These are phyloP conservation scores for Hypomecis atomaria DNA, from an alignment of 2,888 invertebrate genomes.

Conservation along the genomic window DNA sequence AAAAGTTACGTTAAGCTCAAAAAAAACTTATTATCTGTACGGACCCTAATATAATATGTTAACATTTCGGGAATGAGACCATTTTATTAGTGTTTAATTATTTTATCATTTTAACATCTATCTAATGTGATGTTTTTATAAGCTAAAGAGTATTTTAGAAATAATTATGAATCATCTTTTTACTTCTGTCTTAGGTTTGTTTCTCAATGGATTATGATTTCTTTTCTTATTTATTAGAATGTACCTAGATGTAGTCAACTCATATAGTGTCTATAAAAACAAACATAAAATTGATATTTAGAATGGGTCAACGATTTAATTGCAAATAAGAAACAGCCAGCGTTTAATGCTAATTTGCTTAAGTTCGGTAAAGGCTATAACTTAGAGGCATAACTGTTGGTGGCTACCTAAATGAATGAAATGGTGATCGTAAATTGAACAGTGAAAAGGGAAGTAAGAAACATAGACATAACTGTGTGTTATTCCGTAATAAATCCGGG, in stretches of 20 bases:
- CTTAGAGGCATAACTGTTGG: constrained; percentile 9
- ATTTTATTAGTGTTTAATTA: too few species aligned
- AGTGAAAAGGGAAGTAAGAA: constrained; percentile 28
- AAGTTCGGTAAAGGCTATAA: constrained; percentile 12
- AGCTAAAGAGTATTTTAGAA: too few species aligned
- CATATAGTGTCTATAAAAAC: background rate
- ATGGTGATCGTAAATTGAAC: constrained; percentile 18
- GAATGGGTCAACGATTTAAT: constrained; percentile 7
- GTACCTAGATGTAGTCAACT: background rate
- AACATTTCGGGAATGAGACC: too few species aligned
- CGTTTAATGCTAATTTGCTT: constrained; percentile 9
- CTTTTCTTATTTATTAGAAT: background rate
- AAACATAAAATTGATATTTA: constrained; percentile 1
- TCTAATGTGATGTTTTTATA: too few species aligned
- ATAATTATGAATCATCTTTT: too few species aligned
- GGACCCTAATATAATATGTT: too few species aligned
- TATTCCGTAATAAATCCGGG: constrained; percentile 34
- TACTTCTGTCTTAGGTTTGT: too few species aligned
- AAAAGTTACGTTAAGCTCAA: too few species aligned
- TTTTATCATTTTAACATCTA: too few species aligned
- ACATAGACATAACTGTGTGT: constrained; percentile 17
- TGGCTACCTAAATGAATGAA: constrained; percentile 5
- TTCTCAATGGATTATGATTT: too few species aligned
- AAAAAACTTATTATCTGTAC: too few species aligned
- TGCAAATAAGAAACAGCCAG: constrained; percentile 5